Conservation (phyloP, 2,113 vertebrate species). For the Neomonachus schauinslandi region DNA sequence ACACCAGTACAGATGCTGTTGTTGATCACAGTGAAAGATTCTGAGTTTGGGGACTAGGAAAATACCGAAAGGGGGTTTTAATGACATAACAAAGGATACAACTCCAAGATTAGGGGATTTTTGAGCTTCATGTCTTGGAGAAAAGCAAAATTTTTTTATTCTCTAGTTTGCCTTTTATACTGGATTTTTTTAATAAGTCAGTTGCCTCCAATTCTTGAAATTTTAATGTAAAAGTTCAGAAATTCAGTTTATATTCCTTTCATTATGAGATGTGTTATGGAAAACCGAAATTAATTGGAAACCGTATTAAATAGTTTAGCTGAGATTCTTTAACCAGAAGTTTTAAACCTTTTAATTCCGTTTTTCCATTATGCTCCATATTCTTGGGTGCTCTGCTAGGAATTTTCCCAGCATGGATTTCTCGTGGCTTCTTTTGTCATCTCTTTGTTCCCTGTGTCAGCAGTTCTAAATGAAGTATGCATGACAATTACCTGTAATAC, state of each 20-base stretch:
- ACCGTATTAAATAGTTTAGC: neutral
- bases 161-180: neutral
- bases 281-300: slow-evolving; percentile 25
- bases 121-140: neutral
- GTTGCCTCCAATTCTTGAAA: neutral
- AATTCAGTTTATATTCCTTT: slow-evolving; percentile 20
- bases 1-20: neutral
- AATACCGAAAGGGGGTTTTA: neutral
- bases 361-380: neutral
- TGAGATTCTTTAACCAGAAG: neutral
- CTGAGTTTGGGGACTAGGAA: neutral
- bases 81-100: neutral
- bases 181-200: neutral
- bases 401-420: neutral
- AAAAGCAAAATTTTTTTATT: neutral
- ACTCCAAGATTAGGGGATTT: slow-evolving; percentile 22
- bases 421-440: neutral
- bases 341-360: neutral
- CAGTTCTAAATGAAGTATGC: neutral
- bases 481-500: neutral
- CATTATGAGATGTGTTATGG: neutral
- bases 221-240: slow-evolving; percentile 46
- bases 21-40: neutral
- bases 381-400: neutral
- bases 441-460: neutral